A percentile compares a stretch with the other conserved stretches of the same genome.
Conservation (phyloP, 2,113 vertebrate genomes). For the Motacilla alba region DNA sequence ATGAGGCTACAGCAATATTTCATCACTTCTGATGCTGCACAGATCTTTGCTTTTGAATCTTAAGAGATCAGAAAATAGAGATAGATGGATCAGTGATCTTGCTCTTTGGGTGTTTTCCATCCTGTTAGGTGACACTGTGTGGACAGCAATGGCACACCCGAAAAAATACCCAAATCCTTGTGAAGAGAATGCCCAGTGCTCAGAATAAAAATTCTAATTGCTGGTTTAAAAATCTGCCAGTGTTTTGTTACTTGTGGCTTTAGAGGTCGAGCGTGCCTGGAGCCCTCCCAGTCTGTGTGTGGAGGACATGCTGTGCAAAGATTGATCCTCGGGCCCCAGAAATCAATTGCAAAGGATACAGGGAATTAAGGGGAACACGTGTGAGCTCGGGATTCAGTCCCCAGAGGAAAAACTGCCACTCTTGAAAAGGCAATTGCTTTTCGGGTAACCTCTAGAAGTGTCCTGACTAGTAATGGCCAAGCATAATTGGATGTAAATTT, state of each 20-base stretch:
- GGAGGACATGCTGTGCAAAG: background rate
- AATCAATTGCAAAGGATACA: conserved; percentile 30
- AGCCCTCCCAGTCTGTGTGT: background rate
- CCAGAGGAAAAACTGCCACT: background rate
- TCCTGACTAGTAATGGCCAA: background rate
- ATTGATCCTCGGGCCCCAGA: conserved; percentile 3
- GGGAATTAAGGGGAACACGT: background rate
- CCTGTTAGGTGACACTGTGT: background rate
- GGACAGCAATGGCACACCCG: background rate
- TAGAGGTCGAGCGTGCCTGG: background rate
- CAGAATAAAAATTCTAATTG: background rate
- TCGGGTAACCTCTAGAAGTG: conserved; percentile 1
- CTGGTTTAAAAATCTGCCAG: background rate
- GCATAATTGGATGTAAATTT: background rate
- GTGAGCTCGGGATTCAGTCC: background rate
- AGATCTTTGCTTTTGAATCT: background rate
- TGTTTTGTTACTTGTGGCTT: background rate
- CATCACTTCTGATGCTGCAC: background rate
- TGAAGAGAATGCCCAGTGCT: background rate
- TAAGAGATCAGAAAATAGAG: background rate
- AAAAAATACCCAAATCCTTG: background rate
- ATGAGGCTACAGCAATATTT: background rate
- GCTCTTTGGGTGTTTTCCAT: background rate
- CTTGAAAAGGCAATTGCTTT: background rate
- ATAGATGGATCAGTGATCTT: background rate